A percentile compares a stretch with the other conserved stretches of the same genome.
Evolutionary conservation across 1,140 invertebrate genomes (phyloP).

Genomic region (Pseudoatta argentina): DNA sequence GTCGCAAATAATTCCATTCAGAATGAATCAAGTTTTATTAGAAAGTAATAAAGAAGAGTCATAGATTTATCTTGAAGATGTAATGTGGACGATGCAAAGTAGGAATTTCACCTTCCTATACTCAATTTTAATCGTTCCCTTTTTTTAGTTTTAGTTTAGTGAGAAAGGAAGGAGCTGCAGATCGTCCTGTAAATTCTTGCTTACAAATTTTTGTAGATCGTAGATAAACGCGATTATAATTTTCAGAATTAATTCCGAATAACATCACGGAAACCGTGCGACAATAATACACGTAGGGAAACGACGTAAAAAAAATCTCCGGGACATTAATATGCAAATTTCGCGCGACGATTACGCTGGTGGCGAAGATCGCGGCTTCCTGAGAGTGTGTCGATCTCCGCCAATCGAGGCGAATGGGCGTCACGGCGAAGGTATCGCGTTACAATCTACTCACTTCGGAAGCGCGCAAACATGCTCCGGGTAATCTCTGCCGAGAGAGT

Average conservation of each 20-base stretch:
- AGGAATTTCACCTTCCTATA: background rate
- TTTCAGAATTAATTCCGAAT: conserved; percentile 21
- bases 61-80: background rate
- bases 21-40: background rate
- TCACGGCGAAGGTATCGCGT: conserved; percentile 68
- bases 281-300: conserved; percentile 23
- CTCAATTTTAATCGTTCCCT: background rate
- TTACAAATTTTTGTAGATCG: conserved; percentile 4
- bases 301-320: conserved; percentile 32
- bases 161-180: background rate
- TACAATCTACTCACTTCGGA: conserved; percentile 68
- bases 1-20: conserved; percentile 20
- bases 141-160: background rate
- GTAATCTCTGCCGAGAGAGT: conserved; percentile 47
- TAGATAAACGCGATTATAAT: conserved; percentile 17
- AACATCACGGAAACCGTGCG: background rate
- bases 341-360: conserved; percentile 43
- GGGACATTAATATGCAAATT: conserved; percentile 58
- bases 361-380: conserved; percentile 52
- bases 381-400: conserved; percentile 53
- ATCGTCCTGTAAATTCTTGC: background rate
- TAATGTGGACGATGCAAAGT: background rate
- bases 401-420: conserved; percentile 62
- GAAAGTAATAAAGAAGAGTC: background rate
- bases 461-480: conserved; percentile 57